Conservation (phyloP, 2,113 vertebrate species). For the Mesocricetus auratus region DNA sequence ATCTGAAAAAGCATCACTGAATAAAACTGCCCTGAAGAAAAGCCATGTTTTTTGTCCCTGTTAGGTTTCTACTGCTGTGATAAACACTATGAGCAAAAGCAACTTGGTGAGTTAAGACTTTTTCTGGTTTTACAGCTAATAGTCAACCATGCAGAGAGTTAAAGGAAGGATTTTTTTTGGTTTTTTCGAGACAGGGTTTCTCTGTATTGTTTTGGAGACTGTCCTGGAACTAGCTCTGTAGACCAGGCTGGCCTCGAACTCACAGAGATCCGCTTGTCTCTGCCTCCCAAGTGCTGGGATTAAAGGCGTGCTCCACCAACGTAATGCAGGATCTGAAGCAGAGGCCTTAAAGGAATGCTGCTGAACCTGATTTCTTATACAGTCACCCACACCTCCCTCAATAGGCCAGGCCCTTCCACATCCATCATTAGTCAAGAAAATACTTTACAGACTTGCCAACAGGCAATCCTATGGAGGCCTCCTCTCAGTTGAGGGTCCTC, state of each 20-base stretch:
- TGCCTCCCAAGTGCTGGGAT: too few species aligned
- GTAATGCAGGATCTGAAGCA: neutral
- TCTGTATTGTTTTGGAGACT: too few species aligned
- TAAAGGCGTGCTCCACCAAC: too few species aligned
- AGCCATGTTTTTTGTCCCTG: neutral
- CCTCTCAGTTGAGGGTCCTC: neutral
- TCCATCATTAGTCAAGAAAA: neutral
- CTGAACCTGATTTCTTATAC: neutral
- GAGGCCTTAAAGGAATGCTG: neutral
- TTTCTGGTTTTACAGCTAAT: neutral
- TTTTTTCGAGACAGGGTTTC: too few species aligned
- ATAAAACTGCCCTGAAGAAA: neutral
- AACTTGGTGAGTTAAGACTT: neutral
- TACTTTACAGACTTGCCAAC: neutral
- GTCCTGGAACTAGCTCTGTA: too few species aligned
- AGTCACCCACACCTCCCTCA: neutral
- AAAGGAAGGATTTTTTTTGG: too few species aligned
- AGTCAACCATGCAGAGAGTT: too few species aligned
- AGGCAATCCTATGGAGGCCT: neutral
- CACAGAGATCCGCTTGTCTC: too few species aligned
- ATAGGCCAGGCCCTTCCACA: neutral
- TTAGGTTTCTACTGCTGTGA: neutral
- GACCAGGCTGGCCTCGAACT: too few species aligned
- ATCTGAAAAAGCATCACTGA: conserved; percentile 10
- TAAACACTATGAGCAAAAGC: neutral